Percentiles rank a stretch among this genome's conserved stretches.
These are phyloP conservation scores for Trilocha varians DNA, from an alignment of 2,888 invertebrate species.

Conservation along the genomic window DNA sequence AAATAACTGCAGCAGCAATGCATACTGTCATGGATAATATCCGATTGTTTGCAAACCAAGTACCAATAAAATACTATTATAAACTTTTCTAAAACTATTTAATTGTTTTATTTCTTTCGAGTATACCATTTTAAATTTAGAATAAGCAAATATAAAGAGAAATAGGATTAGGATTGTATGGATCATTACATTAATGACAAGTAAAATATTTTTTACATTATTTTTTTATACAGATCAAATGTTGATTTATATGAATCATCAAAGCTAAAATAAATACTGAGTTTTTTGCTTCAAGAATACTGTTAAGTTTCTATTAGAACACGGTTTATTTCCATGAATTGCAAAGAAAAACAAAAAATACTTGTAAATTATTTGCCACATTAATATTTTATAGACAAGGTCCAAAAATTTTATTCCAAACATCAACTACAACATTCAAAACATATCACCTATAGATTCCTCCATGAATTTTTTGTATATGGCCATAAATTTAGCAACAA, in stretches of 20 bases:
- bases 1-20: conserved; percentile 53
- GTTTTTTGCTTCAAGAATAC: no score
- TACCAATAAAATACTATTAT: conserved; percentile 55
- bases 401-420: neutral
- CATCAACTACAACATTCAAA: conserved; percentile 27
- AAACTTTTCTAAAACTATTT: conserved; percentile 20
- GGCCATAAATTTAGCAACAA: conserved; percentile 96
- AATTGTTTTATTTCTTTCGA: neutral
- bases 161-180: no score
- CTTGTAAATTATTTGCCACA: no score
- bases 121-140: neutral
- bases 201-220: no score
- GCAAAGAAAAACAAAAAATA: no score
- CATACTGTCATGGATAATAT: conserved; percentile 57
- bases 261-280: no score
- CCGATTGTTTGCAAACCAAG: conserved; percentile 43
- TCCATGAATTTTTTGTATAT: conserved; percentile 92
- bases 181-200: no score
- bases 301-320: no score
- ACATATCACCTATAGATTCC: conserved; percentile 75
- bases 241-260: no score
- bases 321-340: no score
- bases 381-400: neutral
- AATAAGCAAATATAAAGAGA: no score
- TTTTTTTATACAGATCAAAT: no score